Evolutionary conservation across 2,113 vertebrate species (phyloP), one percentile per base, ranked within the genome.

Genomic region (Nanger granti): DNA sequence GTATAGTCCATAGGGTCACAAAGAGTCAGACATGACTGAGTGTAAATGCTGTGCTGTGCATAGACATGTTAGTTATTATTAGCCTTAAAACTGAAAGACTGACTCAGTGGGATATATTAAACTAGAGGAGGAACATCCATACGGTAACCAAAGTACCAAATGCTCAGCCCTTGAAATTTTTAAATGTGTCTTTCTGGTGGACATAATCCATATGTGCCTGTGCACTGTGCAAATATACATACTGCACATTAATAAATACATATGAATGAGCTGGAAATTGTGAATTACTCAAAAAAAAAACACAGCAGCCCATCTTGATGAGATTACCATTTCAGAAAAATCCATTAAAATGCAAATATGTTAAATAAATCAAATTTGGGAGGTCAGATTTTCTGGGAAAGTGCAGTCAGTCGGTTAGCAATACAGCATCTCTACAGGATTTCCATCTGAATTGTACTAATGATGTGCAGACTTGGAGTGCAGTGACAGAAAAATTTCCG

Each of bases 341-440:
- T 84, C 10, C 55, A 97, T 85, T 98, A 96, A 98, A 97, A 98
- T 96, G 94, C 93, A 98, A 98, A 97, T 97, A 95, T 95, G 66
- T 97, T 98, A 97, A 98, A 97, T 97, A 96, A 98, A 98, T 97
- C 93, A 97, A 98, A 97, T 69, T 97, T 97, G 59, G 49, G 96
- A 97, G 96, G 97, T 96, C 92, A 96, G 17, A 98, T 94, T 96
- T 94, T 84, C 92, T 60, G 80, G 87, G 91, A 95, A 98, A 97
- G 89, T 97, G 57, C 89, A 98, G 93, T 95, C 96, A 98, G 93
- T 95, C 96, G 96, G 83, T 95, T 96, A 98, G 97, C 97, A 93
- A 94, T 97, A 97, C 80, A 93, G 55, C 97, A 47, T 97, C 95
- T 96, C 95, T 44, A 34, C 24, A 94, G 73, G 91, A 98, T 98